Evolutionary conservation across 2,888 invertebrate species (phyloP).

Genomic region (Phragmatobia fuliginosa): DNA sequence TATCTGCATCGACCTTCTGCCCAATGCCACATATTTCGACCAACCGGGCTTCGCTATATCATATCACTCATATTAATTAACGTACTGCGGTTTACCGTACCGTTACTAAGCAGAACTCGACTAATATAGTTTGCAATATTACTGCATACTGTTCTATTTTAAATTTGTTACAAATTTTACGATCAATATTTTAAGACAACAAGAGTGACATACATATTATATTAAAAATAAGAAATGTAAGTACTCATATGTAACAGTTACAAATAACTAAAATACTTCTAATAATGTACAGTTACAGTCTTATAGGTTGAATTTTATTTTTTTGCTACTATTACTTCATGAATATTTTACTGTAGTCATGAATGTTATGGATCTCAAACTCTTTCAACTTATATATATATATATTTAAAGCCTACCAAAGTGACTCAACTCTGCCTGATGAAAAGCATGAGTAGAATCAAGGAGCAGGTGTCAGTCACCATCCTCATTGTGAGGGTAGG

Average conservation of each 20-base stretch:
- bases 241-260: too few species aligned
- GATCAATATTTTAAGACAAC: background rate
- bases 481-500: too few species aligned
- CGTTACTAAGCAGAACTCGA: slow-evolving; percentile 55
- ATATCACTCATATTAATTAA: slow-evolving; percentile 35
- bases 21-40: slow-evolving; percentile 80
- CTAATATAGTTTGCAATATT: slow-evolving; percentile 11
- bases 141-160: background rate
- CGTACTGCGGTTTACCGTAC: slow-evolving; percentile 36
- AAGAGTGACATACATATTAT: background rate
- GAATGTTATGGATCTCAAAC: background rate
- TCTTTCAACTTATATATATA: too few species aligned
- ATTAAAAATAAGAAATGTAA: background rate
- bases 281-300: background rate
- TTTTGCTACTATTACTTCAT: background rate
- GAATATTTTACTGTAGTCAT: background rate
- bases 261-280: too few species aligned
- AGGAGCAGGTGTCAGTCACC: too few species aligned
- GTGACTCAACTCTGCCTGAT: too few species aligned
- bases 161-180: background rate
- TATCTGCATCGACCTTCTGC: slow-evolving; percentile 85
- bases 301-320: background rate
- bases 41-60: slow-evolving; percentile 61
- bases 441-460: too few species aligned
- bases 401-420: too few species aligned